These are phyloP conservation scores for Geotrypetes seraphini DNA, from an alignment of 2,797 vertebrate species.

Conservation along the genomic window DNA sequence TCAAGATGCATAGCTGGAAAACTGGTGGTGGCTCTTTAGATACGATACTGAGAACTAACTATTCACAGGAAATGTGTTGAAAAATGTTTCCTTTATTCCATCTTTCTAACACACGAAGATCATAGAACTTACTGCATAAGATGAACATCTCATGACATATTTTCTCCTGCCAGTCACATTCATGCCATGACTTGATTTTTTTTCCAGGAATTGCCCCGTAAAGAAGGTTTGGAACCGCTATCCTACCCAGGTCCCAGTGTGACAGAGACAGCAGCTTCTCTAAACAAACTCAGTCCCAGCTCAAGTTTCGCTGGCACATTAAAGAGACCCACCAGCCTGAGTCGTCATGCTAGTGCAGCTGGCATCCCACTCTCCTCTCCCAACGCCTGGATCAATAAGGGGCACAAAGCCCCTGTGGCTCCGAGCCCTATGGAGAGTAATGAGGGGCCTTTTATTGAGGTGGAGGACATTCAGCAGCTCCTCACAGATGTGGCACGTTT, in stretches of 20 bases:
- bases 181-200: too few species aligned
- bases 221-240: slow-evolving; percentile 54
- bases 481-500: slow-evolving; percentile 78
- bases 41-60: too few species aligned
- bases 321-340: slow-evolving; percentile 80
- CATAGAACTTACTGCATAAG: too few species aligned
- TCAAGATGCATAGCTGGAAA: too few species aligned
- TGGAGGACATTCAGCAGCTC: slow-evolving; percentile 82
- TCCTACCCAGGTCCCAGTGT: slow-evolving; percentile 21
- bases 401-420: slow-evolving; percentile 55
- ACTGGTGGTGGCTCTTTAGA: too few species aligned
- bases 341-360: slow-evolving; percentile 81
- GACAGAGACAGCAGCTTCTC: slow-evolving; percentile 30
- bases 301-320: slow-evolving; percentile 63
- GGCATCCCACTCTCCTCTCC: slow-evolving; percentile 68
- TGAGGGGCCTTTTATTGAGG: slow-evolving; percentile 61
- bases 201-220: slow-evolving; percentile 72
- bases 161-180: not conserved
- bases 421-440: slow-evolving; percentile 49
- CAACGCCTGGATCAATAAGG: slow-evolving; percentile 55
- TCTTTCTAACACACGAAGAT: too few species aligned
- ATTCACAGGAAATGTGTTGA: too few species aligned
- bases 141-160: too few species aligned
- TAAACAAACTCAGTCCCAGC: slow-evolving; percentile 42
- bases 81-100: too few species aligned